Evolutionary conservation across 2,113 vertebrate species (phyloP), one percentile per base, ranked within the genome.

Genomic region (Vulpes lagopus): DNA sequence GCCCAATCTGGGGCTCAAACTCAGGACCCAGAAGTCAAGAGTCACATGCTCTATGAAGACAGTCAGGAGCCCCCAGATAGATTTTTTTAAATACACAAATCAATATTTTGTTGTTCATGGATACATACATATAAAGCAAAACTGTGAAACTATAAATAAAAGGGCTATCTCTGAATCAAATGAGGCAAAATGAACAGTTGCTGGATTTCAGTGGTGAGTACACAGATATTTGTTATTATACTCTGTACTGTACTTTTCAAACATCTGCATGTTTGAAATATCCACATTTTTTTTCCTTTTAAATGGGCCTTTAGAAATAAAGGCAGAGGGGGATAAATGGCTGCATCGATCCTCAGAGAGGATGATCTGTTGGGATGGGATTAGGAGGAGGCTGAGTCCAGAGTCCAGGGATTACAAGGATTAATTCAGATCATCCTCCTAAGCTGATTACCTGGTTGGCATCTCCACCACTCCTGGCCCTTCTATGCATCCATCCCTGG

Each of bases 271-370:
- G 27, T 62, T 80, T 96, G 74, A 76, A 88, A 96, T 20, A 51
- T 20, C 90, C 27, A 5, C 57, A 43, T 60, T 74, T 80, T 35
- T 62, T 60, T 69, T 65, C 38, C 6, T 73, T 93, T 65, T 59
- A 35, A 93, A 71, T 57, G 80, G 67, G 71, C 82, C 82, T 94
- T 95, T 94, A 69, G 53, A 97, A 98, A 96, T 81, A 87, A 97
- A 94, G 95, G 67, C 92, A 97, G 95, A 49, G 30, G 65, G 76
- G 69, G 95, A 96, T 98, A 96, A 96, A 88, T 96, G 85, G 88
- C 91, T 35, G n/a, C 73, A 93, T 91, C 60, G 67, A 22, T 80
- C 94, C 60, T 79, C 43, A 93, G 88, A 91, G 30, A 91, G 88
- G 96, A 97, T 97, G 85, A 98, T 92, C 95, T 89, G 19, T 32